Conservation (phyloP, 64 coral and sea anemone species). For the Stichodactyla helianthus region DNA sequence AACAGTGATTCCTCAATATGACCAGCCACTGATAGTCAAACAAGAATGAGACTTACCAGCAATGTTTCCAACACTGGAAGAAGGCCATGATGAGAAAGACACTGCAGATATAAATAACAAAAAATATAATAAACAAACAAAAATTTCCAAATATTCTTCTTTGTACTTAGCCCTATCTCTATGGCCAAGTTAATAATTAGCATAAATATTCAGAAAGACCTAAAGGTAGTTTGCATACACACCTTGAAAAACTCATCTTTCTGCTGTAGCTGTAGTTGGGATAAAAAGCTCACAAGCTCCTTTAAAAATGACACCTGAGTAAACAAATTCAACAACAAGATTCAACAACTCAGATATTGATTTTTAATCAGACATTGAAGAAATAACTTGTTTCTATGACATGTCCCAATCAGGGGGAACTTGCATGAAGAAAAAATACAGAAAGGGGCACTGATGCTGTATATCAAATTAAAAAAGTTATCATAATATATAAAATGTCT, state of each 20-base stretch:
- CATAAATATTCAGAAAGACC: background rate
- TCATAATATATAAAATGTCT: no score
- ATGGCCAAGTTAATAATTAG: no score
- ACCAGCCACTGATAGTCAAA: no score
- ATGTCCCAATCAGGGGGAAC: no score
- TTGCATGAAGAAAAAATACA: no score
- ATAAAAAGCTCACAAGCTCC: constrained; percentile 79
- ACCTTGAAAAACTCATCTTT: constrained; percentile 99
- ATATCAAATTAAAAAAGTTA: no score
- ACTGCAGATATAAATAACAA: background rate
- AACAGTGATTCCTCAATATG: background rate
- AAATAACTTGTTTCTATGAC: no score
- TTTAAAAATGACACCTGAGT: constrained; percentile 91
- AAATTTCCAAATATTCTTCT: background rate
- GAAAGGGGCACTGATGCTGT: no score
- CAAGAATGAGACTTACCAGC: constrained; percentile 54
- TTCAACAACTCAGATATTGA: background rate
- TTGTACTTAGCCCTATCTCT: no score
- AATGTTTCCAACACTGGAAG: constrained; percentile 79
- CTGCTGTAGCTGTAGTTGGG: constrained; percentile 86
- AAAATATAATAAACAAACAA: background rate
- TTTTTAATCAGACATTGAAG: background rate
- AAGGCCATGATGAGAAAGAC: constrained; percentile 74
- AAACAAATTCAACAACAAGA: background rate
- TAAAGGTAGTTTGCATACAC: background rate